A percentile compares a stretch with the other conserved stretches of the same genome.
These are phyloP conservation scores for Muricea muricata DNA, from an alignment of 92 coral and sea anemone genomes.

Conservation along the genomic window DNA sequence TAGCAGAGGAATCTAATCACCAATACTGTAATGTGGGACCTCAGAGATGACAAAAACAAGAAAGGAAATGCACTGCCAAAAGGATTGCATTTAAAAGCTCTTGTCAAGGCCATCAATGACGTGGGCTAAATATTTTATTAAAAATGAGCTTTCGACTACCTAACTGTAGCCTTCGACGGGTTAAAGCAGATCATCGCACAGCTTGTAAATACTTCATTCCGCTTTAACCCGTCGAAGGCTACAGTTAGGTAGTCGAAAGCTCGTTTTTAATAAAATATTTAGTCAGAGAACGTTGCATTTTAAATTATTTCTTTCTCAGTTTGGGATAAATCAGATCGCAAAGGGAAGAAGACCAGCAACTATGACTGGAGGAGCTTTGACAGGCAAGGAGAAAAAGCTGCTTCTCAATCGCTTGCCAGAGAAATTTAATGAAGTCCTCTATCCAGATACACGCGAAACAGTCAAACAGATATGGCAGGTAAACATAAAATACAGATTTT, in stretches of 20 bases:
- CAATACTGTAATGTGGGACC: slow-evolving; percentile 2
- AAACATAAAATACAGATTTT: no score
- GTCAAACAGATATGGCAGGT: slow-evolving; percentile 42
- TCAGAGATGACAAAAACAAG: slow-evolving; percentile 24
- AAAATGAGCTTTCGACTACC: no score
- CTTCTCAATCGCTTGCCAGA: not conserved
- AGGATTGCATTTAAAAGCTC: slow-evolving; percentile 9
- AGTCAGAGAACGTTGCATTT: no score
- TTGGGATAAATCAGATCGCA: not conserved
- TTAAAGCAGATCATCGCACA: no score
- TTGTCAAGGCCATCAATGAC: slow-evolving; percentile 20
- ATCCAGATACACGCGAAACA: slow-evolving; percentile 30
- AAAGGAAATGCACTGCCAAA: not conserved
- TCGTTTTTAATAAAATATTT: no score
- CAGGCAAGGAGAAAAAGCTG: slow-evolving; percentile 13
- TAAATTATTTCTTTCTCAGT: slow-evolving; percentile 14
- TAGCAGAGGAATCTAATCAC: slow-evolving; percentile 5
- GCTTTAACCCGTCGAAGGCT: no score
- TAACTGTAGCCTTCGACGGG: no score
- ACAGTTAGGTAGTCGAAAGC: no score
- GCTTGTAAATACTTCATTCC: no score
- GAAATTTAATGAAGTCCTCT: not conserved
- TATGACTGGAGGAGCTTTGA: slow-evolving; percentile 19
- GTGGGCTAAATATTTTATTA: no score
- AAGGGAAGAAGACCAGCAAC: slow-evolving; percentile 10